Evolutionary conservation across 1,140 invertebrate species (phyloP).

Genomic region (Polypedilum vanderplanki): DNA sequence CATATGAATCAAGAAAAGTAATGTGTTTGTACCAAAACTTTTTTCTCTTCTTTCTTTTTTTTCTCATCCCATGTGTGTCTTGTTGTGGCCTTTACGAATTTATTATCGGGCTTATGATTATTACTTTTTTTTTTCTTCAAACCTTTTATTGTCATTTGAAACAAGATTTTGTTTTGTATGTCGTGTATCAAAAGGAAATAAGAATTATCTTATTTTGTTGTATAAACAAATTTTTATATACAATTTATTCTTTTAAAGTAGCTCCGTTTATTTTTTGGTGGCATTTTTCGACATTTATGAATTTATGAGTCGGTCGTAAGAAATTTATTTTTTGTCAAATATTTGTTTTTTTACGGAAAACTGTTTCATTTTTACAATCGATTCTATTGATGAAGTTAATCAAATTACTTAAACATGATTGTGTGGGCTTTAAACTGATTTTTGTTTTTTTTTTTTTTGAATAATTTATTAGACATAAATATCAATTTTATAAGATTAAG

Average conservation of each 20-base stretch:
- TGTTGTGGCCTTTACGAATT: not conserved
- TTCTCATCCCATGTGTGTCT: not conserved
- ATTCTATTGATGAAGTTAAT: not conserved
- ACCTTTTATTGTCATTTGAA: constrained; percentile 6
- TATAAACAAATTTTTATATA: constrained; percentile 9
- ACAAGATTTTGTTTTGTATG: not conserved
- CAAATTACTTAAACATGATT: not conserved
- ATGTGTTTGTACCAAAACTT: not conserved
- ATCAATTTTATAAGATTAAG: no score
- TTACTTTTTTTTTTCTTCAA: not conserved
- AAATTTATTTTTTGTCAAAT: not conserved
- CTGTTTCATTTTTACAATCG: not conserved
- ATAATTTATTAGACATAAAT: no score
- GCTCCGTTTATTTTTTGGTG: not conserved
- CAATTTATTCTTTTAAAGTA: not conserved
- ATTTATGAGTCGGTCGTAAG: not conserved
- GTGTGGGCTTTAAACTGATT: no score
- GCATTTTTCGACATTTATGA: constrained; percentile 13
- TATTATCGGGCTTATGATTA: constrained; percentile 24
- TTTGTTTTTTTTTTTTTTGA: no score
- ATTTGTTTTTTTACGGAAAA: no score
- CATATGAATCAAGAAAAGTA: constrained; percentile 16
- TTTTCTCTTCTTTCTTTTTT: not conserved
- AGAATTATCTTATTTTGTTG: constrained; percentile 19
- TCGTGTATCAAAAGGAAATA: not conserved